Evolutionary conservation across 2,888 invertebrate genomes (phyloP).

Genomic region (Volucella bombylans): DNA sequence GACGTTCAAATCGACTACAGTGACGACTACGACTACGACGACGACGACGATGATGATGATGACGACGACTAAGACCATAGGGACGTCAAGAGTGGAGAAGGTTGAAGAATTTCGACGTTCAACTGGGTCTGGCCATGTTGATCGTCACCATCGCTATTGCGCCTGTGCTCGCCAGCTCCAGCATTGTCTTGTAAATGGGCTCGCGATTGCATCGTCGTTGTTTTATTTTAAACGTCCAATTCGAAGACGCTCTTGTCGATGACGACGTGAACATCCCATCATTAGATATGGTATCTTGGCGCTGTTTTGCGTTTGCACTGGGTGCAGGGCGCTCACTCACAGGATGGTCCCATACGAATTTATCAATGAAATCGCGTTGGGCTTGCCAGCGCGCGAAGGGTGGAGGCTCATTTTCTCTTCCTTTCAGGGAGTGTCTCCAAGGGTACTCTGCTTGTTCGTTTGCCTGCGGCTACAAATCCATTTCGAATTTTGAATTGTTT

Average conservation of each 20-base stretch:
- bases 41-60: slow-evolving; percentile 47
- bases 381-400: slow-evolving; percentile 61
- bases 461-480: slow-evolving; percentile 61
- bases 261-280: slow-evolving; percentile 81
- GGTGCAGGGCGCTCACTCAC: slow-evolving; percentile 45
- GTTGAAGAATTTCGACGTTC: slow-evolving; percentile 62
- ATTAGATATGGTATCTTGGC: slow-evolving; percentile 79
- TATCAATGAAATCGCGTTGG: slow-evolving; percentile 74
- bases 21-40: slow-evolving; percentile 46
- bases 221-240: slow-evolving; percentile 47
- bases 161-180: slow-evolving; percentile 5
- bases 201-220: slow-evolving; percentile 60
- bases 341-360: slow-evolving; percentile 70
- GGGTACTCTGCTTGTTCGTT: slow-evolving; percentile 49
- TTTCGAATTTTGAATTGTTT: slow-evolving; percentile 71
- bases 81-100: slow-evolving; percentile 47
- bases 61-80: slow-evolving; percentile 60
- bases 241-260: slow-evolving; percentile 67
- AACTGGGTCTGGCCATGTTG: slow-evolving; percentile 54
- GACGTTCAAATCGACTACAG: slow-evolving; percentile 80
- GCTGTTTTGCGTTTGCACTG: slow-evolving; percentile 77
- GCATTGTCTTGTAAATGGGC: slow-evolving; percentile 70
- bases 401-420: slow-evolving; percentile 68
- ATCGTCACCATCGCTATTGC: slow-evolving; percentile 68
- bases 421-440: slow-evolving; percentile 74